These are phyloP conservation scores for Neodiprion pinetum DNA, from an alignment of 1,140 invertebrate genomes.

Conservation along the genomic window DNA sequence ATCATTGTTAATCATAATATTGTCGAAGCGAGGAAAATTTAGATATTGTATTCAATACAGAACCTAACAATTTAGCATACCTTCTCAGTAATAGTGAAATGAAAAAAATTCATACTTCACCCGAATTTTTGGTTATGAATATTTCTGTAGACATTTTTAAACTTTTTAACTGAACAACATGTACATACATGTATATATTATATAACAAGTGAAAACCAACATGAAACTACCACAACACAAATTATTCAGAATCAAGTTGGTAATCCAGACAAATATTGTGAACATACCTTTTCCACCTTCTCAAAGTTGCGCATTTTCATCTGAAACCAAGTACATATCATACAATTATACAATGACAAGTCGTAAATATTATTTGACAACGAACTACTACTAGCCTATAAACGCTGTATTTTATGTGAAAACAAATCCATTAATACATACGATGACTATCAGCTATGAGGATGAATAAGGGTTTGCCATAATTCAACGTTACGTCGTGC, in stretches of 20 bases:
- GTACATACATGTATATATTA: neutral
- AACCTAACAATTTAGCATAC: neutral
- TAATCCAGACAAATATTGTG: slow-evolving; percentile 41
- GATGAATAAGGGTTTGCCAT: slow-evolving; percentile 18
- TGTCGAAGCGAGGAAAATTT: neutral
- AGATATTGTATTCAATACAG: neutral
- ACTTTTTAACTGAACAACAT: slow-evolving; percentile 40
- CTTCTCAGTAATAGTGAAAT: neutral
- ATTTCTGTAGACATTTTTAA: neutral
- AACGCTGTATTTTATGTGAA: no score
- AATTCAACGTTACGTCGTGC: slow-evolving; percentile 21
- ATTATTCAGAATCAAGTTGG: slow-evolving; percentile 37
- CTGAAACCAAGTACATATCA: slow-evolving; percentile 66
- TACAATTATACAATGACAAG: slow-evolving; percentile 9
- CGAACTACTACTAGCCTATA: neutral
- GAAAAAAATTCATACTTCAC: neutral
- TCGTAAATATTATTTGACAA: neutral
- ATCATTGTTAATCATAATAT: neutral
- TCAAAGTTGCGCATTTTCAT: slow-evolving; percentile 96
- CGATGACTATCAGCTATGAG: no score
- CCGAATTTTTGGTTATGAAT: no score
- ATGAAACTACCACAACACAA: slow-evolving; percentile 30
- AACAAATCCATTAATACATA: no score
- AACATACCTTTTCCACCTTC: slow-evolving; percentile 96
- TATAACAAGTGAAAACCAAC: slow-evolving; percentile 16